These are phyloP conservation scores for Altica lythri DNA, from an alignment of 2,888 invertebrate genomes.

Conservation along the genomic window DNA sequence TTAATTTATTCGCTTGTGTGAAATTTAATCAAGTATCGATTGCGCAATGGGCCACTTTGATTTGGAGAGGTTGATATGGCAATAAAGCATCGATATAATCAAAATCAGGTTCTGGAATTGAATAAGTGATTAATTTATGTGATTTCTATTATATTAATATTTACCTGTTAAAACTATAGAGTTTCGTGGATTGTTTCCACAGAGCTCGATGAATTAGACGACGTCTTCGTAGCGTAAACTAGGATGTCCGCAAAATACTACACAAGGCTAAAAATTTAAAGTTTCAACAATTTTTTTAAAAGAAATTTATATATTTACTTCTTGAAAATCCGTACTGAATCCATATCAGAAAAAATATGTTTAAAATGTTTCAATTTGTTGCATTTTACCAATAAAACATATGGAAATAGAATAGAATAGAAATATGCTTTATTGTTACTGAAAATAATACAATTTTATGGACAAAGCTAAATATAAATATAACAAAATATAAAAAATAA, in stretches of 20 bases:
- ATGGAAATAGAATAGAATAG: no score
- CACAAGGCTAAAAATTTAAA: conserved; percentile 73
- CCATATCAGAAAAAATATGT: conserved; percentile 83
- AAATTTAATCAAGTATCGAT: conserved; percentile 96
- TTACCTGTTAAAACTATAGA: conserved; percentile 91
- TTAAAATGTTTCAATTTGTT: conserved; percentile 87
- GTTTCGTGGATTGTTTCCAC: conserved; percentile 88
- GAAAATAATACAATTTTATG: no score
- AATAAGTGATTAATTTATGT: conserved; percentile 1
- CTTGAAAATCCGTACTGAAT: conserved; percentile 82
- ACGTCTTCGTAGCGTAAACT: conserved; percentile 95
- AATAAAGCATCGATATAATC: conserved; percentile 90
- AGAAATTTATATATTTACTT: conserved; percentile 57
- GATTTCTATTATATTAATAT: conserved; percentile 3
- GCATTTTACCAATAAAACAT: conserved; percentile 84
- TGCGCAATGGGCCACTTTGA: conserved; percentile 95
- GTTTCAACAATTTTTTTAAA: background rate
- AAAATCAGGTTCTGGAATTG: conserved; percentile 87
- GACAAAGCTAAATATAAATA: no score
- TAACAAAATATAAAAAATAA: no score
- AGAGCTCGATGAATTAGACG: conserved; percentile 94
- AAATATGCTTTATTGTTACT: no score
- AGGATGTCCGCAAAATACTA: conserved; percentile 97
- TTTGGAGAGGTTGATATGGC: conserved; percentile 92
- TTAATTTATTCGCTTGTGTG: conserved; percentile 91